Evolutionary conservation across 2,888 invertebrate species (phyloP).

Genomic region (Hyles lineata): DNA sequence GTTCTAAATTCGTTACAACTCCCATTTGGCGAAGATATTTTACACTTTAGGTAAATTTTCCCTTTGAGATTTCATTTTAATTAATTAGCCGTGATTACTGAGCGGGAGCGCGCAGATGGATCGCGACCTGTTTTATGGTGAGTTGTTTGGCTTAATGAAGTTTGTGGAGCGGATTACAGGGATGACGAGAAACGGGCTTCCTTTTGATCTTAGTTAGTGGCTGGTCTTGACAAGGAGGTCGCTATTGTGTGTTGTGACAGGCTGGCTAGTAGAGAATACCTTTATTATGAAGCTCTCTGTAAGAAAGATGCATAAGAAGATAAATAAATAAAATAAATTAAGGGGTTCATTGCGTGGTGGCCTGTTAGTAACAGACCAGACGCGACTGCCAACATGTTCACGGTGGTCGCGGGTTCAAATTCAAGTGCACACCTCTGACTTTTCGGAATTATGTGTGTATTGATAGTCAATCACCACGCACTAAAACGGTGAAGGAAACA

Average conservation of each 20-base stretch:
- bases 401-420: too few species aligned
- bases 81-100: conserved; percentile 15
- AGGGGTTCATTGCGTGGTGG: too few species aligned
- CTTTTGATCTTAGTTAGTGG: neutral
- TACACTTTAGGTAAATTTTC: conserved; percentile 7
- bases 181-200: conserved; percentile 5
- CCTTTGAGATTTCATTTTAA: conserved; percentile 9
- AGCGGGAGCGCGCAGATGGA: conserved; percentile 6
- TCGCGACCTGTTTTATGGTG: conserved; percentile 10
- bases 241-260: neutral
- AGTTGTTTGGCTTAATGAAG: conserved; percentile 6
- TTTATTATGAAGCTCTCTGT: too few species aligned
- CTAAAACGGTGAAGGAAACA: too few species aligned
- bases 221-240: neutral
- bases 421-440: too few species aligned
- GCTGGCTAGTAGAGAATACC: neutral
- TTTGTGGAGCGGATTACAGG: conserved; percentile 13
- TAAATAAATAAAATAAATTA: too few species aligned
- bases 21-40: neutral
- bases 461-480: too few species aligned
- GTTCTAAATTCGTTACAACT: neutral
- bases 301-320: too few species aligned
- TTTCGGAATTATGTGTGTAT: too few species aligned
- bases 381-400: too few species aligned
- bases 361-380: too few species aligned